Conservation (phyloP, 2,888 invertebrate genomes). For the Lymantria monacha region DNA sequence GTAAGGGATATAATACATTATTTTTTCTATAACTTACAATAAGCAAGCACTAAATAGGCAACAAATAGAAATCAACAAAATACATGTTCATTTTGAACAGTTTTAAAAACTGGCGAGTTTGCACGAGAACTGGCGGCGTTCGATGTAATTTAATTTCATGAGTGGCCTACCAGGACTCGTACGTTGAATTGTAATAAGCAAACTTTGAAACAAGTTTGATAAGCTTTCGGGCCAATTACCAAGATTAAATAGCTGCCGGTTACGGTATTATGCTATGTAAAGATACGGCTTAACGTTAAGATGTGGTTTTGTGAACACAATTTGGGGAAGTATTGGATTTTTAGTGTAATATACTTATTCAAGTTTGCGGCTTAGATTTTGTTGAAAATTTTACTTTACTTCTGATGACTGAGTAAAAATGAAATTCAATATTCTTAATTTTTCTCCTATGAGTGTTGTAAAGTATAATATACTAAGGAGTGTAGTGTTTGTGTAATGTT, state of each 20-base stretch:
- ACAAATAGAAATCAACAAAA: slow-evolving; percentile 7
- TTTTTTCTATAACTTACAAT: slow-evolving; percentile 8
- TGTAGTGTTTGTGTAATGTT: too few relatives aligned
- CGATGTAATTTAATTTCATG: slow-evolving; percentile 72
- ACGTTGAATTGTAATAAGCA: slow-evolving; percentile 63
- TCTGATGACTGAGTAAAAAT: too few relatives aligned
- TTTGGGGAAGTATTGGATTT: neutral
- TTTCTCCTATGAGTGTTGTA: too few relatives aligned
- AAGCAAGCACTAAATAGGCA: slow-evolving; percentile 15
- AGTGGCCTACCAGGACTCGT: slow-evolving; percentile 58
- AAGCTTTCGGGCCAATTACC: slow-evolving; percentile 63
- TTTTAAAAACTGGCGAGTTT: slow-evolving; percentile 58
- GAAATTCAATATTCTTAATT: too few relatives aligned
- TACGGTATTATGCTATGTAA: slow-evolving; percentile 11
- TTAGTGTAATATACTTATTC: slow-evolving; percentile 4
- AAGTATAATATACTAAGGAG: too few relatives aligned
- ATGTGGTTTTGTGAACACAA: slow-evolving; percentile 14
- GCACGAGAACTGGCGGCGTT: slow-evolving; percentile 45
- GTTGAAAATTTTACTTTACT: too few relatives aligned
- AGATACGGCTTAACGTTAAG: slow-evolving; percentile 24
- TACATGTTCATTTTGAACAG: slow-evolving; percentile 32
- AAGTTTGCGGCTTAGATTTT: neutral
- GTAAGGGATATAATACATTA: neutral
- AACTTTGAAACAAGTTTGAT: slow-evolving; percentile 67
- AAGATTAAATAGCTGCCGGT: slow-evolving; percentile 51